Conservation (phyloP, 2,888 invertebrate species). For the Mactromeris polynyma region DNA sequence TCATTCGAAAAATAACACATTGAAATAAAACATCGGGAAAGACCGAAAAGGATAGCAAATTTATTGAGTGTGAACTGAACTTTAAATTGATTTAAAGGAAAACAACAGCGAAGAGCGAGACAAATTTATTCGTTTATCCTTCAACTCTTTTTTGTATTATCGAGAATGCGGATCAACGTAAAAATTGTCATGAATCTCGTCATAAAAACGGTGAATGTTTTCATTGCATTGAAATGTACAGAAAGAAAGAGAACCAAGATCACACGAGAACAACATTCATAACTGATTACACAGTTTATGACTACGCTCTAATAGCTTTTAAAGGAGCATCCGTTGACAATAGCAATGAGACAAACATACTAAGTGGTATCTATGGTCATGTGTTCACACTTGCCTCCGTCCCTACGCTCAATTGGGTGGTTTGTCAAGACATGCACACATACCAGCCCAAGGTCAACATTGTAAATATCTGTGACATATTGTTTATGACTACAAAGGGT, state of each 20-base stretch:
- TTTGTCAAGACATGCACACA: background rate
- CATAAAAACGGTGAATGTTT: no score
- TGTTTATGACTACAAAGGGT: background rate
- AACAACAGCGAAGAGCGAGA: no score
- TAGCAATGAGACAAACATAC: background rate
- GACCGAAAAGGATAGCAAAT: no score
- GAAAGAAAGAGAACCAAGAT: background rate
- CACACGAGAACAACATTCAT: background rate
- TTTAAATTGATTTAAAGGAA: no score
- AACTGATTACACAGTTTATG: background rate
- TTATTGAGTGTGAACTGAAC: no score
- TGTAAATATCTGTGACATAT: background rate
- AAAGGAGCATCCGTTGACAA: background rate
- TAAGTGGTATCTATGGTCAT: background rate
- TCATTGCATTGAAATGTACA: background rate
- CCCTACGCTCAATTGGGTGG: background rate
- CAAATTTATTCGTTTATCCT: no score
- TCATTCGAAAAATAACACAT: no score
- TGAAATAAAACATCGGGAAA: no score
- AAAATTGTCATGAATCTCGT: no score
- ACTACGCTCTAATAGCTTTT: background rate
- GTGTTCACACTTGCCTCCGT: background rate
- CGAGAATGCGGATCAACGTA: no score
- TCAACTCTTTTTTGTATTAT: no score
- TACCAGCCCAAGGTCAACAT: background rate